Conservation (phyloP, 2,113 vertebrate species). For the Hippocampus abdominalis region DNA sequence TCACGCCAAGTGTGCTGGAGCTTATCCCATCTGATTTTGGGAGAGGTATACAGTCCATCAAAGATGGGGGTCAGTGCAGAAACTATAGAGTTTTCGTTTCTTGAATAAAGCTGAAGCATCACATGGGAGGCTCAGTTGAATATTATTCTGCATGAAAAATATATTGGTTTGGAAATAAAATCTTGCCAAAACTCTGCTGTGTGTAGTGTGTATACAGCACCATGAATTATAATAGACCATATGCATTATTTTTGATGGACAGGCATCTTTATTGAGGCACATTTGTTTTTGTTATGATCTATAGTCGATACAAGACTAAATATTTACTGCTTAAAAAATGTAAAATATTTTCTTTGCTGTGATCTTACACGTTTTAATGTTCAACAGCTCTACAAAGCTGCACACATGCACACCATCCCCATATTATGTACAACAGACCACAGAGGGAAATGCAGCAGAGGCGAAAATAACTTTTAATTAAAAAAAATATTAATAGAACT, state of each 20-base stretch:
- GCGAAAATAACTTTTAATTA: slow-evolving; percentile 73
- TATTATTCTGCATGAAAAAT: not conserved
- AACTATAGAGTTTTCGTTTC: too few species aligned
- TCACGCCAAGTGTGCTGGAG: not conserved
- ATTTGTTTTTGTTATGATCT: not conserved
- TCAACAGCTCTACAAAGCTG: not conserved
- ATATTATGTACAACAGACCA: not conserved
- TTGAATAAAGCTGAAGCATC: not conserved
- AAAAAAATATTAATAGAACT: slow-evolving; percentile 72
- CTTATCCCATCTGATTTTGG: not conserved
- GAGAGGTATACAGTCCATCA: too few species aligned
- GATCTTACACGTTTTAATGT: not conserved
- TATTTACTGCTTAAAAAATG: not conserved
- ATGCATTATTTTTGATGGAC: not conserved
- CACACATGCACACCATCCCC: not conserved
- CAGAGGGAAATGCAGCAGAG: slow-evolving; percentile 22
- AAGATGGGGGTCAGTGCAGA: too few species aligned
- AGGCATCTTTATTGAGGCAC: not conserved
- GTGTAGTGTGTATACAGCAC: not conserved
- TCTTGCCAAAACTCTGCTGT: not conserved
- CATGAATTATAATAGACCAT: not conserved
- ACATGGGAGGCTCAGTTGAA: not conserved
- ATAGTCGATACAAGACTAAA: not conserved
- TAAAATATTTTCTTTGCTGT: not conserved
- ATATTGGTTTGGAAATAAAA: not conserved